These are phyloP conservation scores for Ursus arctos DNA, from an alignment of 2,113 vertebrate species.

Conservation along the genomic window DNA sequence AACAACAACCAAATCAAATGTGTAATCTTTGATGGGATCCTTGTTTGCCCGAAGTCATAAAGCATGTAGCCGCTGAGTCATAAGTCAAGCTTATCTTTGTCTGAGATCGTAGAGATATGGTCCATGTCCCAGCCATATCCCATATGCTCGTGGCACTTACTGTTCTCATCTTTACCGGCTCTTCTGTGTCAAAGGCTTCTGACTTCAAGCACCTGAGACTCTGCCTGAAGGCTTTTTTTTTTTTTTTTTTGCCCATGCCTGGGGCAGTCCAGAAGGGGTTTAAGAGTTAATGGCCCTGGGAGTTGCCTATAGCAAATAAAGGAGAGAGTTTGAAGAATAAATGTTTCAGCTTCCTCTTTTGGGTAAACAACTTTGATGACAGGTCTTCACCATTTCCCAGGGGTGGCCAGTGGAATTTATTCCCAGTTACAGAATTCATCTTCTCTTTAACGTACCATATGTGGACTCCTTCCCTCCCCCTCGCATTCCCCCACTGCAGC, in stretches of 20 bases:
- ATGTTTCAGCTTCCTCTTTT: not conserved
- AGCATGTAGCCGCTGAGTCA: fast-evolving
- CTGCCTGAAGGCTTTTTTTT: not conserved
- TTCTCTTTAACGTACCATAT: not conserved
- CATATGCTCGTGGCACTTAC: not conserved
- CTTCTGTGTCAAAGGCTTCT: not conserved
- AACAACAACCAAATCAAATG: not conserved
- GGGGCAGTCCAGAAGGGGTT: not conserved
- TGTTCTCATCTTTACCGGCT: not conserved
- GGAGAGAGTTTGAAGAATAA: not conserved
- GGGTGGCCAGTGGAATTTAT: not conserved
- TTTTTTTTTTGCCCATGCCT: not conserved
- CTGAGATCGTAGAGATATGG: not conserved
- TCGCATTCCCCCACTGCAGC: not conserved
- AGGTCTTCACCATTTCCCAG: not conserved
- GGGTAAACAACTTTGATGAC: not conserved
- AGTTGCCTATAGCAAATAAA: not conserved
- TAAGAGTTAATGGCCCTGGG: not conserved
- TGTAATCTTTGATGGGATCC: not conserved
- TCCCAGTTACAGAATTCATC: not conserved
- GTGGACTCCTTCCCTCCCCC: fast-evolving
- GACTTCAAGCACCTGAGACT: not conserved
- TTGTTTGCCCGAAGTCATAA: not conserved
- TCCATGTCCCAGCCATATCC: fast-evolving
- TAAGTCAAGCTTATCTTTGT: not conserved